These are phyloP conservation scores for Galeopterus variegatus DNA, from an alignment of 2,113 vertebrate species.

Conservation along the genomic window DNA sequence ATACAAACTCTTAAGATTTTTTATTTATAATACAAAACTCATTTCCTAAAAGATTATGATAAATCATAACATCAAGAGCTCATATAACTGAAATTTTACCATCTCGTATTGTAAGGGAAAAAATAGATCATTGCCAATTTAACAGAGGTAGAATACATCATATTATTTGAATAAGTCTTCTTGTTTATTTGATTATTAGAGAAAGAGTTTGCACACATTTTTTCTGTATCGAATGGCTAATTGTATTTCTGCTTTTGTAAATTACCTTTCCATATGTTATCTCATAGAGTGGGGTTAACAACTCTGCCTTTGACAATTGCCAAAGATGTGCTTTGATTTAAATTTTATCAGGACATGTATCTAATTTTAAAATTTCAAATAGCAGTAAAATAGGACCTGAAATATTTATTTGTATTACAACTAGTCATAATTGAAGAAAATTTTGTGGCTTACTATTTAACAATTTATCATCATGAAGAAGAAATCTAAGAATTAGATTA, in stretches of 20 bases:
- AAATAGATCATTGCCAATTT: slow-evolving; percentile 23
- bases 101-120: not conserved
- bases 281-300: not conserved
- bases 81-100: not conserved
- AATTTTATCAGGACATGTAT: not conserved
- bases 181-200: slow-evolving; percentile 26
- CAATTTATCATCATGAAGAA: not conserved
- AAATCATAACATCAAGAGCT: not conserved
- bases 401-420: not conserved
- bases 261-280: not conserved
- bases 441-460: not conserved
- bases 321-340: slow-evolving; percentile 45
- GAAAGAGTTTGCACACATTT: not conserved
- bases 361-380: slow-evolving; percentile 22
- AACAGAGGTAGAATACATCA: not conserved
- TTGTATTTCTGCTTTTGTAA: slow-evolving; percentile 9
- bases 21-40: not conserved
- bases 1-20: slow-evolving; percentile 2
- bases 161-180: not conserved
- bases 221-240: not conserved
- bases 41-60: slow-evolving; percentile 31
- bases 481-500: not conserved
- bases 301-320: slow-evolving; percentile 7
- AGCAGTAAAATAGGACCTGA: slow-evolving; percentile 17
- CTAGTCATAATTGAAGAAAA: not conserved